phyloP scores from a whole-genome alignment of 2,113 vertebrate genomes.

The Microtus montanus region DNA sequence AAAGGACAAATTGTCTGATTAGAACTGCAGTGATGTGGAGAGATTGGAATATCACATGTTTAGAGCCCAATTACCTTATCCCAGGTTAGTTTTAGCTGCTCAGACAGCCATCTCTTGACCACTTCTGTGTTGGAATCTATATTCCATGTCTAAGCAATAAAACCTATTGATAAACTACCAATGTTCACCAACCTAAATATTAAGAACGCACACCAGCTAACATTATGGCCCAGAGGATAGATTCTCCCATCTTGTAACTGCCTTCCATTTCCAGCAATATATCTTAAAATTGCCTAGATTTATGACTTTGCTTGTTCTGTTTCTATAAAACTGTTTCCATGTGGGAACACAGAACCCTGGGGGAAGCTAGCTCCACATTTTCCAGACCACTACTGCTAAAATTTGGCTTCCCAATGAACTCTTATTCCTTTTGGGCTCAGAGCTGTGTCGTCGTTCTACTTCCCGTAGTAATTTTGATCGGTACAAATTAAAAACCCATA shows the following conservation, averaged over 20 bases:
- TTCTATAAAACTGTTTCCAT: neutral
- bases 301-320: neutral
- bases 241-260: neutral
- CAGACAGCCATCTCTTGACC: neutral
- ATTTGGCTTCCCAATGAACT: neutral
- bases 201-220: neutral
- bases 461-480: neutral
- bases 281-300: neutral
- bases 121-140: too few species aligned
- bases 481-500: neutral
- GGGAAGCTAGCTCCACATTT: neutral
- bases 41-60: neutral
- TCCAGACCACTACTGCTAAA: neutral
- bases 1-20: neutral
- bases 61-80: neutral
- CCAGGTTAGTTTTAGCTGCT: neutral
- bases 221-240: neutral
- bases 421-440: neutral
- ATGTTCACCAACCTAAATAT: neutral
- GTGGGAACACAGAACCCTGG: neutral
- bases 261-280: neutral
- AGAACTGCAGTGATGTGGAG: neutral
- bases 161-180: too few species aligned
- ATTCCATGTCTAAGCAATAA: neutral
- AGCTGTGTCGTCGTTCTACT: neutral